Conservation (phyloP, 2,888 invertebrate genomes). For the Drosophila hamatofila region DNA sequence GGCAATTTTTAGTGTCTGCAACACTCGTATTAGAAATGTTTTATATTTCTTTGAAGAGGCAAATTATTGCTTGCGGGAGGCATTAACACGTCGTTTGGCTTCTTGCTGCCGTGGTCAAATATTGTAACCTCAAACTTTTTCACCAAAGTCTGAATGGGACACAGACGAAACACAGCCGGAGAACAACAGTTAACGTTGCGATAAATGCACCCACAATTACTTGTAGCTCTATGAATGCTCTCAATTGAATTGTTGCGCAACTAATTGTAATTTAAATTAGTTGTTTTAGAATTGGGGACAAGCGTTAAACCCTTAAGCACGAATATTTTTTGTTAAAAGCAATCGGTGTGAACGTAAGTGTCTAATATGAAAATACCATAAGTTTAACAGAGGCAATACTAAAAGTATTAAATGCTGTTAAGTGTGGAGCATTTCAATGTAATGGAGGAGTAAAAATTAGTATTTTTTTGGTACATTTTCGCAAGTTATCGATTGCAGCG, state of each 20-base stretch:
- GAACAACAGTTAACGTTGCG: constrained; percentile 7
- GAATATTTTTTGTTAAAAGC: constrained; percentile 48
- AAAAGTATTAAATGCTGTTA: constrained; percentile 1
- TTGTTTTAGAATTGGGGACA: constrained; percentile 25
- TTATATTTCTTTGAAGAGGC: constrained; percentile 34
- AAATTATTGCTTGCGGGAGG: constrained; percentile 40
- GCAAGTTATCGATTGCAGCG: constrained; percentile 3
- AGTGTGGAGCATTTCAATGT: constrained; percentile 27
- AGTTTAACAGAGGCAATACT: not conserved
- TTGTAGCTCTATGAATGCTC: not conserved
- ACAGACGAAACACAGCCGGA: constrained; percentile 25
- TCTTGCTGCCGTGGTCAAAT: constrained; percentile 67
- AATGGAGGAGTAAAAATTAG: not conserved
- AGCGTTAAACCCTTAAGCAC: constrained; percentile 42
- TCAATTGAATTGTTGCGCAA: constrained; percentile 19
- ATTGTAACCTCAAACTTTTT: constrained; percentile 72
- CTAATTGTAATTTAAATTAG: constrained; percentile 27
- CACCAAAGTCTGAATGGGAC: constrained; percentile 28
- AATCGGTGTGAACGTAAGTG: constrained; percentile 26
- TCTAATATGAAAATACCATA: constrained; percentile 6
- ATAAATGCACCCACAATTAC: not conserved
- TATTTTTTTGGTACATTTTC: constrained; percentile 1
- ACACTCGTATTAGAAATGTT: constrained; percentile 54
- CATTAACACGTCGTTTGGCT: constrained; percentile 66
- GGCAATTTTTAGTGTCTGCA: constrained; percentile 2